Conservation (phyloP, 2,113 vertebrate species). For the Hydrolagus affinis region DNA sequence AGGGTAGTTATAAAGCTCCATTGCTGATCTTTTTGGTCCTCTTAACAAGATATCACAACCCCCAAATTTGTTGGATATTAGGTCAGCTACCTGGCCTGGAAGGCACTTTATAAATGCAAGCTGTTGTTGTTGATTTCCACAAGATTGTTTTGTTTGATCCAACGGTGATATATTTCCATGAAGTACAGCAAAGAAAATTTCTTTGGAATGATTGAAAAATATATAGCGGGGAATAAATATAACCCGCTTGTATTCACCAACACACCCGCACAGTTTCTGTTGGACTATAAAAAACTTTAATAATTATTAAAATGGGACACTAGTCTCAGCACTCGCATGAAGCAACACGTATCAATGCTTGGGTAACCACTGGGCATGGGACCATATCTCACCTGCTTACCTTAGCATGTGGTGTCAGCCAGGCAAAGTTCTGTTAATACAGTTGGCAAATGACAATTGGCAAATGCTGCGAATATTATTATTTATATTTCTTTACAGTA, state of each 20-base stretch:
- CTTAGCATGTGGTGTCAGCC: too few species aligned
- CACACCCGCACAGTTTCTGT: neutral
- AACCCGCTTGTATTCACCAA: neutral
- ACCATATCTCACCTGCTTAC: too few species aligned
- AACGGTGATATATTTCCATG: neutral
- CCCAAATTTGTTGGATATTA: neutral
- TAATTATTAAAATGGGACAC: neutral
- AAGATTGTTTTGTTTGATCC: neutral
- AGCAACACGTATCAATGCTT: too few species aligned
- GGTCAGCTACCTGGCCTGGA: too few species aligned
- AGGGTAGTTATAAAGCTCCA: neutral
- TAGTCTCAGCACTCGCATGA: neutral
- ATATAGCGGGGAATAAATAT: neutral
- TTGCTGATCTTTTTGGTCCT: neutral
- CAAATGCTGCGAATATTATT: too few species aligned
- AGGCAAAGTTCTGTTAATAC: too few species aligned
- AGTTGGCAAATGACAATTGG: too few species aligned
- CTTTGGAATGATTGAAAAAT: neutral
- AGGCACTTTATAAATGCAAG: too few species aligned
- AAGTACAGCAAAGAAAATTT: neutral
- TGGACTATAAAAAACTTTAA: neutral
- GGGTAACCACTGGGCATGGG: too few species aligned
- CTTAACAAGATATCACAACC: neutral
- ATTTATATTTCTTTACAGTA: too few species aligned
- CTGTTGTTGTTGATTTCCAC: neutral